Base-by-base conservation (phyloP, 2,797 vertebrate species). In the Cuculus canorus region DNA sequence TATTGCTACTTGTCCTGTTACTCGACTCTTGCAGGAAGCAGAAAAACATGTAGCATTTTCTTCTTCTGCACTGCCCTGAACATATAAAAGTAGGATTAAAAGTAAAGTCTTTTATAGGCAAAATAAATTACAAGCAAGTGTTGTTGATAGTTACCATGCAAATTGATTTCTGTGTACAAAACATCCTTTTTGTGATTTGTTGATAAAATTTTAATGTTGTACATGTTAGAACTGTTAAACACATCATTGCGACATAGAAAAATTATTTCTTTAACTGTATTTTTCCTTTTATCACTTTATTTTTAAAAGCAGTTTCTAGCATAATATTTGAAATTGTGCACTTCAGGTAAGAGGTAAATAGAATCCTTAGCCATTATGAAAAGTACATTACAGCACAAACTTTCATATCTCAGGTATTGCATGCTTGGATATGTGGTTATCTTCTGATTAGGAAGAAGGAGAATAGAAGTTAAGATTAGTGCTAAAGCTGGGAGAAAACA, bases 171-270 rank as follows among this genome's bases (percentile, higher is more conserved):
- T 96, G 66, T 93, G 84, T 94, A 96, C 78, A 96, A 96, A 97
- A 96, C 97, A 47, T 95, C 73, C 32, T 92, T 96, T 96, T 61
- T 83, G 82, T 95, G 90, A 97, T 97, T 96, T 97, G 75, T 77
- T 97, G 96, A 94, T 97, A 97, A 97, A 97, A 97, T 95, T 97
- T 97, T 98, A 96, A 97, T 97, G 92, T 92, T 97, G 80, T 82
- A 96, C 93, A 95, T 94, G 93, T 96, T 97, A 95, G 61, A 97
- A 97, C 70, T 95, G 82, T 97, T 97, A 97, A 97, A 92, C 73
- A 95, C 19, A 91, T 96, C 77, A 93, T 88, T 47, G 91, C 54
- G 64, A 88, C 43, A 17, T 73, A 28, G 72, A 10, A 63, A 84
- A 89, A 88, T 76, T 95, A 94, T 92, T 95, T 23, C 48, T 81